Evolutionary conservation across 2,888 invertebrate species (phyloP).

Genomic region (Patella pellucida): DNA sequence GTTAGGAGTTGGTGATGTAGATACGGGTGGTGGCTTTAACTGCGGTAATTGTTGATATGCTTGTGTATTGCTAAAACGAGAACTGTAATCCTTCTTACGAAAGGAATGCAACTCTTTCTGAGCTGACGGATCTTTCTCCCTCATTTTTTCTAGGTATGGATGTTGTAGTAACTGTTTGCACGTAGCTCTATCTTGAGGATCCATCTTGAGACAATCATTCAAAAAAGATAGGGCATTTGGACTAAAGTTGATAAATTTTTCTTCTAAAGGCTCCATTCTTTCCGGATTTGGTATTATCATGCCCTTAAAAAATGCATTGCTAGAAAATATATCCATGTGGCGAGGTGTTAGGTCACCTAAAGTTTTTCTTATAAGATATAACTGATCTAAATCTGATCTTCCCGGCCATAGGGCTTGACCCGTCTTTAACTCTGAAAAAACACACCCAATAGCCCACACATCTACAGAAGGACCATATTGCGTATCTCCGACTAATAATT

Average conservation of each 20-base stretch:
- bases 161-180: conserved; percentile 92
- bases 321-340: conserved; percentile 95
- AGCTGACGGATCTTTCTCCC: conserved; percentile 42
- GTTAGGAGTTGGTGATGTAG: conserved; percentile 17
- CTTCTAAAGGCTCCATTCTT: conserved; percentile 85
- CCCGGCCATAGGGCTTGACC: conserved; percentile 86
- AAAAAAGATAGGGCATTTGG: conserved; percentile 64
- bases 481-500: conserved; percentile 96
- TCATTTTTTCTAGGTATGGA: conserved; percentile 83
- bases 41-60: conserved; percentile 19
- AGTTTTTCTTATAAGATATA: conserved; percentile 94
- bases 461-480: conserved; percentile 84
- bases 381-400: conserved; percentile 97
- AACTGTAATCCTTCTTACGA: conserved; percentile 34
- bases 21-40: background rate
- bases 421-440: conserved; percentile 73
- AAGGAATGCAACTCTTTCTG: conserved; percentile 29
- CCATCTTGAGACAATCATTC: conserved; percentile 91
- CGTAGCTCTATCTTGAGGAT: conserved; percentile 90
- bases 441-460: conserved; percentile 94
- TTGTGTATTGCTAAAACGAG: conserved; percentile 43
- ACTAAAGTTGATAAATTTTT: conserved; percentile 82
- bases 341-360: conserved; percentile 91
- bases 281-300: conserved; percentile 93
- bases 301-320: conserved; percentile 94